These are phyloP conservation scores for Parthenolecanium corni DNA, from an alignment of 2,888 invertebrate species.

Conservation along the genomic window DNA sequence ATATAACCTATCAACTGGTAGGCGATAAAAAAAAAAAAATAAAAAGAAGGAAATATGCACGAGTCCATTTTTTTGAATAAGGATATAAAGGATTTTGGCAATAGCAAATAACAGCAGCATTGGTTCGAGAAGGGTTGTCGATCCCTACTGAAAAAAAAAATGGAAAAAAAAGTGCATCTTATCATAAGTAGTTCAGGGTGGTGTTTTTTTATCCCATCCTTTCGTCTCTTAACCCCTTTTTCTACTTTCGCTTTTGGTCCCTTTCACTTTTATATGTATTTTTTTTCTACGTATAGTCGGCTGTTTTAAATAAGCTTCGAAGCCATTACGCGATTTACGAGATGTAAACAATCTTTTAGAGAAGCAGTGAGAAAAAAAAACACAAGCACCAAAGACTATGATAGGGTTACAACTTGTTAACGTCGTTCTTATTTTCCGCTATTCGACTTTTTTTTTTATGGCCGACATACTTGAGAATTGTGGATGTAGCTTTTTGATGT, in stretches of 20 bases:
- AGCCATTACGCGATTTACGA: constrained; percentile 28
- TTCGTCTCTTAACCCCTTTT: constrained; percentile 23
- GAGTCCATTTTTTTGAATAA: constrained; percentile 22
- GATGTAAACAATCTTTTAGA: constrained; percentile 24
- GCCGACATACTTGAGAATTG: no score
- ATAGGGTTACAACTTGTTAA: constrained; percentile 24
- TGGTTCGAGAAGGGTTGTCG: constrained; percentile 26
- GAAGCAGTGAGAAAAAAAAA: no score
- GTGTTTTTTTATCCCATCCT: constrained; percentile 7
- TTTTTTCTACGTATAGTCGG: not conserved
- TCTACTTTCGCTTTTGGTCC: not conserved
- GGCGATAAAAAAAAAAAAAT: constrained; percentile 9
- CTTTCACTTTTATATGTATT: no score
- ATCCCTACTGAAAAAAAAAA: no score
- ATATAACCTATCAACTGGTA: constrained; percentile 24
- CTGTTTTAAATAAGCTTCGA: constrained; percentile 29
- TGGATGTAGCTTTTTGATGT: no score
- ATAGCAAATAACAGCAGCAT: constrained; percentile 26
- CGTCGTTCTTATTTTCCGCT: constrained; percentile 26
- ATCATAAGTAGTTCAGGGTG: constrained; percentile 3
- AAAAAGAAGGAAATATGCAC: not conserved
- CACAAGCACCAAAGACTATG: constrained; percentile 4
- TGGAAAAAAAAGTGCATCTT: constrained; percentile 14
- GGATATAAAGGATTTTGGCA: constrained; percentile 11
- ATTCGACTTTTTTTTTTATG: not conserved